A percentile compares a stretch with the other conserved stretches of the same genome.
These are phyloP conservation scores for Chrysodeixis includens DNA, from an alignment of 2,888 invertebrate genomes.

Conservation along the genomic window DNA sequence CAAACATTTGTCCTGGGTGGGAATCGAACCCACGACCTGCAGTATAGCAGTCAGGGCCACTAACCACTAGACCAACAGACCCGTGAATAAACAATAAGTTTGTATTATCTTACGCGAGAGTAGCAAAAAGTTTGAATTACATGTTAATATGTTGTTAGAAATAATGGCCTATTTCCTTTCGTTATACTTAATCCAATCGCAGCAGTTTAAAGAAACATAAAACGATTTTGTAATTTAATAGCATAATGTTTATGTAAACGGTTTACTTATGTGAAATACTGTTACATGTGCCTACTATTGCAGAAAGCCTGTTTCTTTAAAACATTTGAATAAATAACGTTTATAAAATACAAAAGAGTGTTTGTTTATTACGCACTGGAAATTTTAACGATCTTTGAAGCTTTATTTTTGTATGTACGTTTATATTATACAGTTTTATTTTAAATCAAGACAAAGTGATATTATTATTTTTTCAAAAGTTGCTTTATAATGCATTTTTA, in stretches of 20 bases:
- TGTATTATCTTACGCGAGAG: too few relatives aligned
- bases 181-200: background rate
- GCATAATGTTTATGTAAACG: conserved; percentile 16
- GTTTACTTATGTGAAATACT: conserved; percentile 9
- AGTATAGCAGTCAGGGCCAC: too few relatives aligned
- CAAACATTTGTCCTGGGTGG: too few relatives aligned
- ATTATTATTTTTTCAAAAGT: too few relatives aligned
- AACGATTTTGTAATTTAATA: conserved; percentile 12
- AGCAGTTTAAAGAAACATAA: background rate
- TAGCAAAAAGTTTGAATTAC: too few relatives aligned
- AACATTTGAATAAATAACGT: background rate
- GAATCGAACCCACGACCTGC: too few relatives aligned
- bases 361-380: background rate
- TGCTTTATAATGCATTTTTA: too few relatives aligned
- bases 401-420: background rate
- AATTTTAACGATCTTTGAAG: background rate
- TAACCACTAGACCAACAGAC: too few relatives aligned
- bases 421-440: too few relatives aligned
- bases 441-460: too few relatives aligned
- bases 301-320: background rate
- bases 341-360: background rate
- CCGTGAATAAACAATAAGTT: too few relatives aligned
- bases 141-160: background rate
- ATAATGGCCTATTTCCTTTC: background rate
- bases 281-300: background rate